Evolutionary conservation across 2,888 invertebrate genomes (phyloP), one percentile per base, ranked within the genome.

Genomic region (Eupsilia transversa): DNA sequence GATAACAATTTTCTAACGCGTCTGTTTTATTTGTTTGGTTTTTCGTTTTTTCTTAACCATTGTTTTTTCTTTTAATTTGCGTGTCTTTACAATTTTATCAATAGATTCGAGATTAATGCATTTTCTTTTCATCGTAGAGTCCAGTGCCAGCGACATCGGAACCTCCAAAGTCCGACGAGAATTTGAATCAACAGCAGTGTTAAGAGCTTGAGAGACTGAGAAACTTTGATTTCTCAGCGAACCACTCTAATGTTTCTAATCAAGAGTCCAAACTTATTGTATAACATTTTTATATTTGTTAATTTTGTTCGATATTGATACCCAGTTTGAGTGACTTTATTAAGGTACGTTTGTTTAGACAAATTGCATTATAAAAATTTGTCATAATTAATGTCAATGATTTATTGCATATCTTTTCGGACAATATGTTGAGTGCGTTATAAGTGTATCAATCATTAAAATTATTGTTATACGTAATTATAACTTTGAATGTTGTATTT

Each of bases 101-200:
- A 38, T 33, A 38, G n/a, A n/a, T 35, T 65, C 27, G 69, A 20
- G n/a, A 46, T 67, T 68, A 78, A 75, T 71, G 46, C 69, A 38
- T 70, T 90, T 87, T 91, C 90, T 93, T 94, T 94, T 94, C 95
- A 86, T 86, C 88, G 80, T 97, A 98, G 98, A 98, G 97, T 96
- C 98, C 98, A 90, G 95, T 97, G 92, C 98, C 97, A 92, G 96
- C 96, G 88, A 93, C 94, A 89, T 94, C 94, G 92, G 97, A 96
- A 92, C 95, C 95, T 91, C 97, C 97, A 92, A 97, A 97, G 90
- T 97, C 97, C 88, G 98, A 98, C 93, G 98, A 97, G 93, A 98
- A 98, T 96, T 97, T 98, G 95, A 98, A 98, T 95, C 97, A 97
- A 91, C 97, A 97, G 91, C 97, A 97, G 92, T 97, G 95, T 95